Base-by-base conservation (phyloP, 2,113 vertebrate genomes). In the Pachycephala philippinensis region DNA sequence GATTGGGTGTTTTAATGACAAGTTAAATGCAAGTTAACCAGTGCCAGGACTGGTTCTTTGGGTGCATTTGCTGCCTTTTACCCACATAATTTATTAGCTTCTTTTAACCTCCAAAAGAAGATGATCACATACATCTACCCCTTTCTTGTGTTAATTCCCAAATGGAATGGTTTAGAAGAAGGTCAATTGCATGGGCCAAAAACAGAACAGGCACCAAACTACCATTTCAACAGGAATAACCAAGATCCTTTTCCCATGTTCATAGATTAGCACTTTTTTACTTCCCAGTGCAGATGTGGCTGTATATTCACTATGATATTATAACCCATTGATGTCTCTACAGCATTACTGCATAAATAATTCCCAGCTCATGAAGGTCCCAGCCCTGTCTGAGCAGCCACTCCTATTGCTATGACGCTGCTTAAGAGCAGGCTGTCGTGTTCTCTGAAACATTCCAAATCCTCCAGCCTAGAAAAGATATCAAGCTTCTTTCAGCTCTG, bases 391-490 rank as follows among this genome's bases (percentile, higher is more conserved):
- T 37, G 20, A 76, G 22, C 22, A 50, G 15, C 54, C 35, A 6
- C 26, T 33, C 31, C 42, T 44, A 0, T 10, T 42, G 26, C 24
- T 54, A 10, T 7, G 40, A 39, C 1, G 2, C 5, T 53, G 6
- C 9, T 44, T 49, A 40, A 45, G 31, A 89, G 27, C 31, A 68
- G 31, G 7, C 47, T 87, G 57, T 28, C 3, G 2, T 12, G 4
- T 44, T 50, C 57, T 72, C 1, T 19, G 30, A 60, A 20, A 57
- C 23, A 35, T 53, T 9, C 11, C 18, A 61, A 76, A 65, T 49
- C 10, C 39, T 92, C 9, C 39, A 74, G 6, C 17, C 19, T 83
- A 89, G 71, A 87, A 81, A 84, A 95, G 92, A 74, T 76, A 80
- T 77, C 83, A 92, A 90, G 4, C 11, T 83, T 16, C 49, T 61